Base-by-base conservation (phyloP, 2,113 vertebrate species). In the Pseudonaja textilis region DNA sequence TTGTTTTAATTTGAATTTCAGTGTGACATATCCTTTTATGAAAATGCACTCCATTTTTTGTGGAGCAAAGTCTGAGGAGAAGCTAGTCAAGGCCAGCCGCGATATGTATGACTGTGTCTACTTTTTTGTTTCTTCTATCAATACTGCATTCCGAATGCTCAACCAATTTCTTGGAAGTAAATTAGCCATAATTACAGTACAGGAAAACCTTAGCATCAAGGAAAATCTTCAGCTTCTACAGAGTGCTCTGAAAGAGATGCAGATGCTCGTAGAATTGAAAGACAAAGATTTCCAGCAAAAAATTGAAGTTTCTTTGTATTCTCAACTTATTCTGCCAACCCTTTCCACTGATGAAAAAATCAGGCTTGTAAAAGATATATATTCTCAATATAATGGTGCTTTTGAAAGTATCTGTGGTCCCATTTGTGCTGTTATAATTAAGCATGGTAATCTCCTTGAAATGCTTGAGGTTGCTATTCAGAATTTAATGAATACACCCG, bases 221-320 rank as follows among this genome's bases (percentile, higher is more conserved):
- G 93, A 96, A 29, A 95, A 97, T 47, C 95, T 97, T 92, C 93
- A 97, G 57, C 74, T 96, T 18, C 92, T 97, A 26, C 3, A 96
- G 45, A 93, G 3, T n/a, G 85, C 91, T 91, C 93, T 97, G 94
- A 97, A 95, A 92, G 95, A 97, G 64, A 94, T 97, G 91, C 91
- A 96, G 26, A 47, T 86, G 64, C 64, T 55, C 0, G 0, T 96
- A 26, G 94, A 91, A 9, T 18, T 20, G 74, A 93, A 93, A 54
- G 89, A 92, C 18, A 93, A 87, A 57, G 56, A 88, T 4, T 34
- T 88, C 52, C 87, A 94, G 22, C 89, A 87, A 29, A 87, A 4
- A 74, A n/a, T 96, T 88, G 87, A 57, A 5, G 74, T 54, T 3
- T 57, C 88, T 85, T 88, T 96, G 1, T 91, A 54, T 89, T 86